phyloP scores from a whole-genome alignment of 2,797 vertebrate species.

The Poeciliopsis presidionis region DNA sequence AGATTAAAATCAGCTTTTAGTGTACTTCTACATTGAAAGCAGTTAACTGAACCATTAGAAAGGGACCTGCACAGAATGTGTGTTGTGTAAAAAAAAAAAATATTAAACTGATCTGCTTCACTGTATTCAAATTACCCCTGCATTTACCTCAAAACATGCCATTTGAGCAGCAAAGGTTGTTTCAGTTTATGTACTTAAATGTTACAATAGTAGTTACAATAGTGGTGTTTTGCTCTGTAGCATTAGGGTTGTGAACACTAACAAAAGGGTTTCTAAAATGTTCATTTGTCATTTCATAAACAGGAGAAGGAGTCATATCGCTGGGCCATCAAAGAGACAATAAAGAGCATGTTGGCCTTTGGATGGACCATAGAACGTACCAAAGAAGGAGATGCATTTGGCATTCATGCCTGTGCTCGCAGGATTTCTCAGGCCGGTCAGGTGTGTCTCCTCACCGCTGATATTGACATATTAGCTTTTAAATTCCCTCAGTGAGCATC shows the following conservation, averaged over 20 bases:
- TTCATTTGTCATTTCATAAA: not conserved
- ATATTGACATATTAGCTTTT: not conserved
- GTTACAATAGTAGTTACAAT: not conserved
- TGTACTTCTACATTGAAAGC: conserved; percentile 16
- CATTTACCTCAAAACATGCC: conserved; percentile 5
- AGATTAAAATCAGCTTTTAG: conserved; percentile 25
- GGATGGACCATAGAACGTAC: conserved; percentile 93
- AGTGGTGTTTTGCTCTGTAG: not conserved
- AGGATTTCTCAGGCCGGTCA: conserved; percentile 93
- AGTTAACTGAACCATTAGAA: conserved; percentile 31
- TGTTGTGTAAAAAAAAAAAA: conserved; percentile 43
- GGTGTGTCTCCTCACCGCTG: conserved; percentile 65
- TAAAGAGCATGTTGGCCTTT: conserved; percentile 93
- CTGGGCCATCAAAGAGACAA: conserved; percentile 92
- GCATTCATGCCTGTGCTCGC: conserved; percentile 80
- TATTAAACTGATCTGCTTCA: conserved; percentile 30
- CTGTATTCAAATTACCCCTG: conserved; percentile 12
- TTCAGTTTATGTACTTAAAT: conserved; percentile 18
- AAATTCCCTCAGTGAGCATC: too few relatives aligned
- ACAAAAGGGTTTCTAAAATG: not conserved
- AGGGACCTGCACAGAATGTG: conserved; percentile 29
- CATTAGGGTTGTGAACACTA: not conserved
- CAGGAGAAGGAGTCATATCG: conserved; percentile 96
- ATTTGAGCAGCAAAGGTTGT: not conserved
- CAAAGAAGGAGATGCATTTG: conserved; percentile 87